Base-by-base conservation (phyloP, 2,888 invertebrate species). In the Leucoma salicis region DNA sequence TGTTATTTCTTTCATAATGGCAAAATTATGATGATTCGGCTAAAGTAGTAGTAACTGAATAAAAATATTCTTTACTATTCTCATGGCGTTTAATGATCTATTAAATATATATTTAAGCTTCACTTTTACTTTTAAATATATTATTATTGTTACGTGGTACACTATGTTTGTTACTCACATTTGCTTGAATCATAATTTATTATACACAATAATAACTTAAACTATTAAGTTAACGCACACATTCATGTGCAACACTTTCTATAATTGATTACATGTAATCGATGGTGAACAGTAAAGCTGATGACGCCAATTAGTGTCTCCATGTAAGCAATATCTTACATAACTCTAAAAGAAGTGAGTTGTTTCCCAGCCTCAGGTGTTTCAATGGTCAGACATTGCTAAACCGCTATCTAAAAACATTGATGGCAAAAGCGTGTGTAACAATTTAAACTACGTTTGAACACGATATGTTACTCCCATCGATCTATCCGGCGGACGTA, bases 401-500 rank as follows among this genome's bases (percentile, higher is more conserved):
- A 53, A 64, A 67, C 56, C 41, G 40, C 48, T 44, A 45, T 46
- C 38, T 57, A 44, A 56, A 57, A 50, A 44, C 47, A 57, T 57
- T 66, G 59, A 61, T 63, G 57, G 53, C 39, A 40, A 50, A 57
- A 56, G 59, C 53, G 50, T 54, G 50, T 54, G 28, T 46, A 48
- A 53, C 50, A 53, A 56, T 53, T 8, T 67, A 55, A 66, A 63
- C 60, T 58, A 57, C 57, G 58, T 52, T 45, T 46, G 49, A 59
- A 53, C 68, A 67, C 64, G 61, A 65, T 52, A 50, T 59, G 57
- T 2, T 8, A 14, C 10, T 60, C 46, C 49, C 57, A 72, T 72
- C 66, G 69, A 78, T 82, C 78, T 75, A 68, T 64, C 67, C 46
- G 59, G 56, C 56, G 45, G 71, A 71, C 70, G 64, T 78, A 81